Evolutionary conservation across 2,888 invertebrate species (phyloP).

Genomic region (Crematogaster levior): DNA sequence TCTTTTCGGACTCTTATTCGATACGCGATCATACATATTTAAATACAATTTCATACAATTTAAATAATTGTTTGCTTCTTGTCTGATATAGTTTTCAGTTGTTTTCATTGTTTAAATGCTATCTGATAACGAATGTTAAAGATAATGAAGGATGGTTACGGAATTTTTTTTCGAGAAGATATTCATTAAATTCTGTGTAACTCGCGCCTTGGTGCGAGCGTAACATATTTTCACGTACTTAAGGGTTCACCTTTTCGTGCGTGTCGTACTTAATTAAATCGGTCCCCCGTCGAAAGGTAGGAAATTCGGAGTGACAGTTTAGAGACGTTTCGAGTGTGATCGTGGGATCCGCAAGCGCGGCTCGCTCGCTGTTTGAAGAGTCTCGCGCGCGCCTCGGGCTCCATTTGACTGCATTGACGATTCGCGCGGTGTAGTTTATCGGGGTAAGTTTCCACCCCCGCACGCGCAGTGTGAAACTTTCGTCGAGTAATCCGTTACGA

Average conservation of each 20-base stretch:
- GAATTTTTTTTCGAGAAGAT: neutral
- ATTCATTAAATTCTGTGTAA: neutral
- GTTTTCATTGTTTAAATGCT: neutral
- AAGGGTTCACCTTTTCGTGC: neutral
- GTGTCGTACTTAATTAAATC: neutral
- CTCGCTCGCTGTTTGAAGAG: conserved; percentile 43
- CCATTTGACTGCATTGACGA: conserved; percentile 75
- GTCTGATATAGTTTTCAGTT: neutral
- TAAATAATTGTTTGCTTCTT: neutral
- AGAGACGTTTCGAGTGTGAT: conserved; percentile 15
- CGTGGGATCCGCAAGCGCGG: conserved; percentile 41
- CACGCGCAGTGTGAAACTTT: conserved; percentile 70
- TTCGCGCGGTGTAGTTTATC: conserved; percentile 73
- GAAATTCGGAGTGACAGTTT: conserved; percentile 31
- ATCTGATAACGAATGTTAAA: neutral
- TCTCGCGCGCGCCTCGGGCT: conserved; percentile 52
- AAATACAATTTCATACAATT: too few relatives aligned
- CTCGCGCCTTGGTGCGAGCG: neutral
- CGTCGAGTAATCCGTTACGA: conserved; percentile 78
- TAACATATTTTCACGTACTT: neutral
- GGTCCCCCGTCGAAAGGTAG: neutral
- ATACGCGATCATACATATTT: neutral
- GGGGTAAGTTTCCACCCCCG: conserved; percentile 56
- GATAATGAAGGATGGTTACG: neutral
- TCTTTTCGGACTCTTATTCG: neutral